Evolutionary conservation across 2,888 invertebrate genomes (phyloP).

Genomic region (Nomada lathburiana): DNA sequence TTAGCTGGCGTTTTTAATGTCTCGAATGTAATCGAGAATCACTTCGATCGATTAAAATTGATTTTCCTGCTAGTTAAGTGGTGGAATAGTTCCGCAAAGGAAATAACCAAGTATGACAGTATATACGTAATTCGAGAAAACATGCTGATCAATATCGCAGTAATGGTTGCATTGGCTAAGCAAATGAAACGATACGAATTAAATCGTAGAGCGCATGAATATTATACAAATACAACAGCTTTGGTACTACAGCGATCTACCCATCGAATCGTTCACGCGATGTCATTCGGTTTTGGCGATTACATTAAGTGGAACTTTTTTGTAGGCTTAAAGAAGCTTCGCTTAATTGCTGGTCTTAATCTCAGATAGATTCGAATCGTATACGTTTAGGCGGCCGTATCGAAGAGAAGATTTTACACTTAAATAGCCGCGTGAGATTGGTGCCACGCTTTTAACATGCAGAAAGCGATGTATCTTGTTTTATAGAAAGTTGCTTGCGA

Average conservation of each 20-base stretch:
- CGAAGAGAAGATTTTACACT: slow-evolving; percentile 15
- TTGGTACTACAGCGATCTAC: not conserved
- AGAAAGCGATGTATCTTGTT: slow-evolving; percentile 4
- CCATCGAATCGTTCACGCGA: not conserved
- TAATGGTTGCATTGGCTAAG: not conserved
- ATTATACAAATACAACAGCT: not conserved
- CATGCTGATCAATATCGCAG: not conserved
- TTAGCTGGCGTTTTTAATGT: not conserved
- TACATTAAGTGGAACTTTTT: not conserved
- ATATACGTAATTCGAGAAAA: slow-evolving; percentile 3
- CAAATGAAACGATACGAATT: not conserved
- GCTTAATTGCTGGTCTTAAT: not conserved
- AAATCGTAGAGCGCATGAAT: not conserved
- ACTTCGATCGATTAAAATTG: not conserved
- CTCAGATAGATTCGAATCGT: not conserved
- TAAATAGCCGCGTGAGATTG: slow-evolving; percentile 3
- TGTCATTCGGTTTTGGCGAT: not conserved
- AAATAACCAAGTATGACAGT: not conserved
- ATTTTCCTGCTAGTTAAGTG: not conserved
- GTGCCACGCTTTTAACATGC: not conserved
- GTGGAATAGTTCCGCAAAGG: not conserved
- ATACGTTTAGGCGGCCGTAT: not conserved
- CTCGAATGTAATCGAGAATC: not conserved
- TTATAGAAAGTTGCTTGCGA: slow-evolving; percentile 4
- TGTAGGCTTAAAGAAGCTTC: not conserved